Base-by-base conservation (phyloP, 1,140 invertebrate genomes). In the Halictus rubicundus region DNA sequence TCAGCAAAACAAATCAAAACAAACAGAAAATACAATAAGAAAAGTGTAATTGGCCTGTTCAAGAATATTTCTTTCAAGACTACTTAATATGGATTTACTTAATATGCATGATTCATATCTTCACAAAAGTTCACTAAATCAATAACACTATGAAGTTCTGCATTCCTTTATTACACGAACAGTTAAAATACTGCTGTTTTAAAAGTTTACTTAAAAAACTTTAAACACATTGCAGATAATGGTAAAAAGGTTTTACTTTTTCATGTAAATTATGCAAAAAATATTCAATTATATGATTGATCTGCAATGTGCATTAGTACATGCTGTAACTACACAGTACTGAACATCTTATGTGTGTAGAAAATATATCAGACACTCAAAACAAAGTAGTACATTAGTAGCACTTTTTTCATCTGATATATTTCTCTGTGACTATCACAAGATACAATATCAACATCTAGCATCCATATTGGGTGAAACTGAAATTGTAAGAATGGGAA, bases 401-500 rank as follows among this genome's bases (percentile, higher is more conserved):
- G 71, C 84, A 52, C 63, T 78, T 23, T 68, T 46, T 32, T 49
- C 69, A 81, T 70, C 86, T 77, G 74, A 66, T 83, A 81, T 69
- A 85, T 81, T 85, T 85, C 54, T 59, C 71, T 52, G 49, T 59
- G 85, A 72, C 68, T 85, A 85, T 80, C 59, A 84, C 82, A 78
- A 85, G 23, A 82, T 87, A 87, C 81, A 78, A 85, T 87, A 86
- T 89, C 80, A 83, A 93, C 90, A 92, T 91, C 85, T 91, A 92
- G 87, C 91, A 92, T 92, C 88, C 90, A 92, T 88, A 90, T 75
- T 88, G 80, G 88, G 83, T 90, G 87, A 88, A 80, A 88, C 86
- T 88, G 88, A 89, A 88, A 90, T 85, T 90, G 76, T 89, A 88
- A 80, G 74, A 90, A 88, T 91, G 65, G 83, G 72, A 88, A 92